Percentiles rank a stretch among this genome's conserved stretches.
These are phyloP conservation scores for Dolichoris vasculosae DNA, from an alignment of 1,140 invertebrate genomes.

Conservation along the genomic window DNA sequence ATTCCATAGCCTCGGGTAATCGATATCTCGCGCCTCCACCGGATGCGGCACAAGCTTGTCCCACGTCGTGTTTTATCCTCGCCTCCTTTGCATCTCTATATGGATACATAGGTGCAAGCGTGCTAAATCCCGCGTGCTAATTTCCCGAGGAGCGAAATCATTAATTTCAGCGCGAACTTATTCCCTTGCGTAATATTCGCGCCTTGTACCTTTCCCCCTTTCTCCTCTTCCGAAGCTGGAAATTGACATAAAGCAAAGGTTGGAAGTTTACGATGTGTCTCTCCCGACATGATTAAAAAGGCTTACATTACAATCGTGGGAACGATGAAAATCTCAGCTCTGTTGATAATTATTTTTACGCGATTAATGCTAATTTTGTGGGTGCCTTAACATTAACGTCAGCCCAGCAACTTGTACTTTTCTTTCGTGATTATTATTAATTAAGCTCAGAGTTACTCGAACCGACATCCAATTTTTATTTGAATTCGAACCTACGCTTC, in stretches of 20 bases:
- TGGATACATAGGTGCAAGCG: neutral
- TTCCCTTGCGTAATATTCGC: neutral
- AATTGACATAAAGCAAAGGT: neutral
- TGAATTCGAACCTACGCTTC: neutral
- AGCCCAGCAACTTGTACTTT: neutral
- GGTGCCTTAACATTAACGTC: neutral
- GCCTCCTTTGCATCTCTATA: conserved; percentile 34
- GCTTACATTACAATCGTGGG: conserved; percentile 38
- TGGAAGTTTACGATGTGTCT: neutral
- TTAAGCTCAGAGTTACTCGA: neutral
- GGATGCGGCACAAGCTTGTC: conserved; percentile 4
- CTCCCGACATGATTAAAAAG: neutral
- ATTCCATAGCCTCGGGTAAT: conserved; percentile 28
- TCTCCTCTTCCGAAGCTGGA: neutral
- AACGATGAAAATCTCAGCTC: conserved; percentile 11
- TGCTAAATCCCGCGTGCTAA: conserved; percentile 9
- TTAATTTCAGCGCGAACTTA: conserved; percentile 28
- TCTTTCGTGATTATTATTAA: neutral
- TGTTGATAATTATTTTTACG: conserved; percentile 8
- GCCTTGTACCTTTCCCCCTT: neutral
- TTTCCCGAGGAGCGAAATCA: conserved; percentile 32
- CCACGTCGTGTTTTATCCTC: conserved; percentile 41
- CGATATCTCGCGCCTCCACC: conserved; percentile 35
- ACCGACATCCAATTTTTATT: neutral
- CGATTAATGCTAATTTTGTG: conserved; percentile 23